Conservation (phyloP, 1,140 invertebrate genomes). For the Daktulosphaira vitifoliae region DNA sequence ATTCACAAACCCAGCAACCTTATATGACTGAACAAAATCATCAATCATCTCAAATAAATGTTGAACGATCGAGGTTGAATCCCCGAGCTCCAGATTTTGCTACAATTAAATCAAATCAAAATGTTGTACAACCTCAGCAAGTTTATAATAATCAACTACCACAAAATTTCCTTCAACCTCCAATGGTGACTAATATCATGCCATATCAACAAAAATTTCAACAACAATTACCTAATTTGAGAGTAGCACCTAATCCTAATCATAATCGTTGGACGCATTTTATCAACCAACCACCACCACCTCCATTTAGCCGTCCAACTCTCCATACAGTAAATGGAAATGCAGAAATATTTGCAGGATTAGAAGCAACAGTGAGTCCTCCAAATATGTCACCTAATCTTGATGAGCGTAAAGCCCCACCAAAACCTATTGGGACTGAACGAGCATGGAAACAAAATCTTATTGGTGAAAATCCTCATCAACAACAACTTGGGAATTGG, state of each 20-base stretch:
- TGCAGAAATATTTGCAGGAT: conserved; percentile 46
- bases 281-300: conserved; percentile 20
- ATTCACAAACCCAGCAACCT: conserved; percentile 39
- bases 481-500: conserved; percentile 20
- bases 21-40: conserved; percentile 26
- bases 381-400: conserved; percentile 48
- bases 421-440: conserved; percentile 60
- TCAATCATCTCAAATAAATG: conserved; percentile 24
- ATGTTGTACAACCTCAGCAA: conserved; percentile 37
- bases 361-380: conserved; percentile 48
- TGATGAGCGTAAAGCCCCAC: conserved; percentile 60
- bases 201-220: conserved; percentile 29
- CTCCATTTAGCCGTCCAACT: conserved; percentile 21
- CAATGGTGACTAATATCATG: conserved; percentile 39
- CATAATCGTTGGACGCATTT: conserved; percentile 26
- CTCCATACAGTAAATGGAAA: conserved; percentile 42
- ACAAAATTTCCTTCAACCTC: conserved; percentile 36
- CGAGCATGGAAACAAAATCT: conserved; percentile 38
- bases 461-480: conserved; percentile 20
- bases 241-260: conserved; percentile 18
- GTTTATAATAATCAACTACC: conserved; percentile 36
- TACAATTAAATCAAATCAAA: conserved; percentile 41
- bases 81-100: conserved; percentile 79
- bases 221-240: conserved; percentile 27
- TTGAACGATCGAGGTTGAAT: conserved; percentile 60